A percentile compares a stretch with the other conserved stretches of the same genome.
phyloP scores from a whole-genome alignment of 1,140 invertebrate species.

The Heterodera carotae region DNA sequence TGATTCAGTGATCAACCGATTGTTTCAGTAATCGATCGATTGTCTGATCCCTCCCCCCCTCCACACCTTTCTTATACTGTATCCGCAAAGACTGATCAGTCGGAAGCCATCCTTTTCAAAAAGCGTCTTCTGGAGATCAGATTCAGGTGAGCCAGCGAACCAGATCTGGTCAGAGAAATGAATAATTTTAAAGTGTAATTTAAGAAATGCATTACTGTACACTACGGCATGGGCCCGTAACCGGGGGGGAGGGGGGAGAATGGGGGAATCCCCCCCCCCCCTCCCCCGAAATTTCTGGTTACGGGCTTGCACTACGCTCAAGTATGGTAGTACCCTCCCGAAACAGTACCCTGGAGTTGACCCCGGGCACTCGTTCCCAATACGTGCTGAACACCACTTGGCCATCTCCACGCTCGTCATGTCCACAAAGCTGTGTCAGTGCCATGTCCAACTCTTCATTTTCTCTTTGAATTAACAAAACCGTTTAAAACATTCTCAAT shows the following conservation, averaged over 20 bases:
- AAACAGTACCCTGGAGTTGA: conserved; percentile 48
- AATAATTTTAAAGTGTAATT: conserved; percentile 9
- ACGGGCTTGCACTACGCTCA: no score
- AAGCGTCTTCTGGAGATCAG: conserved; percentile 53
- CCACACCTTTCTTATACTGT: conserved; percentile 44
- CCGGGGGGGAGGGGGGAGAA: no score
- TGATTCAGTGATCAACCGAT: no score
- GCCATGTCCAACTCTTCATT: conserved; percentile 61
- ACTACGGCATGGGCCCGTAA: no score
- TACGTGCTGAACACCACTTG: conserved; percentile 61
- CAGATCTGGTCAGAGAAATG: conserved; percentile 61
- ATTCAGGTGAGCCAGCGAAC: conserved; percentile 61
- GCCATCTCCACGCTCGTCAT: conserved; percentile 54
- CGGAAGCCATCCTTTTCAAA: conserved; percentile 60
- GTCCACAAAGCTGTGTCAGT: conserved; percentile 63
- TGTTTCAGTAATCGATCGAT: not conserved
- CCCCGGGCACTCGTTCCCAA: conserved; percentile 61
- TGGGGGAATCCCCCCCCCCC: no score
- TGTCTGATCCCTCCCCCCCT: not conserved
- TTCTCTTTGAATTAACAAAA: conserved; percentile 50
- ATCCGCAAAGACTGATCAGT: conserved; percentile 58
- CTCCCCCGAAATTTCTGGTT: no score
- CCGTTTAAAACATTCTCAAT: conserved; percentile 27
- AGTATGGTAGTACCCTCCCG: not conserved
- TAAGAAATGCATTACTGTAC: no score